Percentiles rank a stretch among this genome's conserved stretches.
Evolutionary conservation across 2,797 vertebrate genomes (phyloP).

Genomic region (Macrochelys suwanniensis): DNA sequence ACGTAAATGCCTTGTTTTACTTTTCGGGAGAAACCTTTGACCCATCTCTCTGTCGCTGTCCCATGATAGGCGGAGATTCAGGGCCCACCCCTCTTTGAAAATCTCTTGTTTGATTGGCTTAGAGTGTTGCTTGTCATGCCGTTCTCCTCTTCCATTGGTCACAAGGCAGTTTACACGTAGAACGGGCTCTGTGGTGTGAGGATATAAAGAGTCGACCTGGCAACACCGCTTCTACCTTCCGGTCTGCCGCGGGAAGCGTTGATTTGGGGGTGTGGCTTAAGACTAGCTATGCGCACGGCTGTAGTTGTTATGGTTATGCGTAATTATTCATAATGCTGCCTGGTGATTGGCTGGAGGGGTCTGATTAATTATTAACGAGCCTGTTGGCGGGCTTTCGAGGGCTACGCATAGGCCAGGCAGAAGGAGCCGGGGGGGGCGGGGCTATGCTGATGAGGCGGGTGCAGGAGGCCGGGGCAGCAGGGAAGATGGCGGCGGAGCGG

Average conservation of each 20-base stretch:
- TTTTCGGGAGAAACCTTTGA: neutral
- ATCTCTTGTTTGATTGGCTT: neutral
- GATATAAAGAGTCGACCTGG: neutral
- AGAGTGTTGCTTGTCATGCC: neutral
- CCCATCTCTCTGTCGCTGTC: neutral
- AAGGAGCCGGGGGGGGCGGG: constrained; percentile 12
- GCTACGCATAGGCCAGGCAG: neutral
- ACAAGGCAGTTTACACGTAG: too few relatives aligned
- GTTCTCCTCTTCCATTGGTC: neutral
- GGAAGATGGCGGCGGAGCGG: constrained; percentile 86
- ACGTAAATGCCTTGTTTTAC: neutral
- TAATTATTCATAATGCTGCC: fast-evolving
- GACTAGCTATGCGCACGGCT: fast-evolving
- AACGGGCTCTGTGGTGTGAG: neutral
- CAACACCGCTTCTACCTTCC: neutral
- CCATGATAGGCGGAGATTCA: neutral
- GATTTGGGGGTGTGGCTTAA: neutral
- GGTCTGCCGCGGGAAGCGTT: neutral
- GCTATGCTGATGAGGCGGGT: constrained; percentile 1
- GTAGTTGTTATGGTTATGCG: neutral
- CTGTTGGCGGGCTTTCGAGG: neutral
- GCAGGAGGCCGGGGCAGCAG: constrained; percentile 33
- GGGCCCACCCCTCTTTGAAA: neutral
- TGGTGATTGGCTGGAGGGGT: constrained; percentile 48
- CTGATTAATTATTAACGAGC: constrained; percentile 53